Evolutionary conservation across 2,797 vertebrate genomes (phyloP).

Genomic region (Chaetodon trifasciatus): DNA sequence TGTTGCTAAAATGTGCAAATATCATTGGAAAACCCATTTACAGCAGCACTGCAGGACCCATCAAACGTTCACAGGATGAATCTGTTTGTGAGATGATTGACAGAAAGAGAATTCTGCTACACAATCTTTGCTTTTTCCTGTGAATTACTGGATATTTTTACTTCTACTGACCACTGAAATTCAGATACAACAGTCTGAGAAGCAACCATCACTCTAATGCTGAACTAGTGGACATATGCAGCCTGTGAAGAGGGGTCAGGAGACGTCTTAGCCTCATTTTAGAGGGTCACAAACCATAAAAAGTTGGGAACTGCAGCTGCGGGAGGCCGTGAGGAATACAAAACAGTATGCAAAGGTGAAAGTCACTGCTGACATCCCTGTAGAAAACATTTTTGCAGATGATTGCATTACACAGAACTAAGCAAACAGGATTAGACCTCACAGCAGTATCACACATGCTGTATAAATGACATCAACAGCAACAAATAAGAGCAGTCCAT

Average conservation of each 20-base stretch:
- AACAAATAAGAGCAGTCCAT: conserved; percentile 51
- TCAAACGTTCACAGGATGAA: not conserved
- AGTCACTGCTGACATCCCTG: not conserved
- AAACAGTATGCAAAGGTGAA: not conserved
- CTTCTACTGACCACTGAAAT: not conserved
- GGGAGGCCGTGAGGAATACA: not conserved
- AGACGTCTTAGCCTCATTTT: not conserved
- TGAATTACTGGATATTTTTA: no score
- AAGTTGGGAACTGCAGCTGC: not conserved
- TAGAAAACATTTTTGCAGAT: not conserved
- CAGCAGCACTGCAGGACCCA: not conserved
- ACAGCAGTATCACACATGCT: conserved; percentile 6
- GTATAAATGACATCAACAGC: conserved; percentile 25
- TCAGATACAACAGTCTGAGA: not conserved
- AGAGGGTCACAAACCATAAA: no score
- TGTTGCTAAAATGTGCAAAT: not conserved
- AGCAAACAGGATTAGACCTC: conserved; percentile 35
- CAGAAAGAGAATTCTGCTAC: not conserved
- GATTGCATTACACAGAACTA: not conserved
- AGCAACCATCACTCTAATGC: not conserved
- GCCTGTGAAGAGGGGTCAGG: not conserved
- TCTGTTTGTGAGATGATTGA: not conserved
- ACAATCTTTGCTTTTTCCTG: no score
- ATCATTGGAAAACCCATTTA: not conserved
- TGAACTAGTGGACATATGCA: not conserved